Conservation (phyloP, 2,888 invertebrate species). For the Diachrysia chrysitis region DNA sequence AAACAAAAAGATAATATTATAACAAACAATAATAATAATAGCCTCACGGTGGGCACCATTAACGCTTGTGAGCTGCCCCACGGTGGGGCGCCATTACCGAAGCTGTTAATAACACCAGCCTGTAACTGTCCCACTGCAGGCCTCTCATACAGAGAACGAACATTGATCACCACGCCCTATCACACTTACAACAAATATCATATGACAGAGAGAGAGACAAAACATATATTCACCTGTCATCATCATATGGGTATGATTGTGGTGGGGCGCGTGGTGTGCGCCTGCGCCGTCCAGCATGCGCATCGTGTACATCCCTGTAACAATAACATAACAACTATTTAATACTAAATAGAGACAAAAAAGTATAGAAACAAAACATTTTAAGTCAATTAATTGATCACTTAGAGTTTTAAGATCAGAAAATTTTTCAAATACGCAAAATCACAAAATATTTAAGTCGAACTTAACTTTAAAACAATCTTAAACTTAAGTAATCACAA, state of each 20-base stretch:
- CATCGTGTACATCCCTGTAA: constrained; percentile 95
- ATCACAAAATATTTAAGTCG: too few species aligned
- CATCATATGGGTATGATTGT: constrained; percentile 83
- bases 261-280: constrained; percentile 74
- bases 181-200: neutral
- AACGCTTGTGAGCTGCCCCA: neutral
- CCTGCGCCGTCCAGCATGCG: constrained; percentile 92
- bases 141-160: too few species aligned
- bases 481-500: too few species aligned
- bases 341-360: neutral
- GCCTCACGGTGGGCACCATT: neutral
- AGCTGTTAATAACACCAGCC: too few species aligned
- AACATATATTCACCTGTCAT: constrained; percentile 77
- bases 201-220: neutral
- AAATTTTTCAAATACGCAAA: too few species aligned
- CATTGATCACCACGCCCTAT: neutral
- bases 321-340: constrained; percentile 30
- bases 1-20: neutral
- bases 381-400: too few species aligned
- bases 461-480: too few species aligned
- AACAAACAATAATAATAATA: constrained; percentile 5
- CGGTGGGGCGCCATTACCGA: neutral
- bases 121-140: too few species aligned
- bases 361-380: too few species aligned
- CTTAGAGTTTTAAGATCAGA: too few species aligned